Evolutionary conservation across 2,113 vertebrate species (phyloP).

Genomic region (Spilogale gracilis): DNA sequence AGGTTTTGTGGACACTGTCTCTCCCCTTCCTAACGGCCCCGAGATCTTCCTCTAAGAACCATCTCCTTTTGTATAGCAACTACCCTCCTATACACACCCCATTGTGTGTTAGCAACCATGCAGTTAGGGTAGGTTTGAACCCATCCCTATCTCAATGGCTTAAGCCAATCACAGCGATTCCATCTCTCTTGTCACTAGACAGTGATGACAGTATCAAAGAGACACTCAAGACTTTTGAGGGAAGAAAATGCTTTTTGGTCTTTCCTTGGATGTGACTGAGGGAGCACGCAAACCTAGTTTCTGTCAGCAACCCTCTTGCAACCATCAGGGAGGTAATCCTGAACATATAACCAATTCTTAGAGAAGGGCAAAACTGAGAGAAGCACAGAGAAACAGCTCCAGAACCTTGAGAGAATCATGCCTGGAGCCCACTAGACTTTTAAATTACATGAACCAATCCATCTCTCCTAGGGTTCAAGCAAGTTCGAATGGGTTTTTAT

Average conservation of each 20-base stretch:
- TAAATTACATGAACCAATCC: conserved; percentile 8
- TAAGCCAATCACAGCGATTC: conserved; percentile 14
- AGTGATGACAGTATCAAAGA: not conserved
- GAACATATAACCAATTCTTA: not conserved
- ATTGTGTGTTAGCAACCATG: not conserved
- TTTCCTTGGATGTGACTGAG: not conserved
- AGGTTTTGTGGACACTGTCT: not conserved
- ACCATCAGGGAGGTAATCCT: not conserved
- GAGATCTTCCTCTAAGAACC: conserved; percentile 26
- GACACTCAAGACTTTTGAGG: not conserved
- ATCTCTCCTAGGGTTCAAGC: conserved; percentile 20
- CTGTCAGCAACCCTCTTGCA: not conserved
- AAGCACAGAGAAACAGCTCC: not conserved
- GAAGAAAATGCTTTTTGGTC: not conserved
- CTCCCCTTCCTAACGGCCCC: not conserved
- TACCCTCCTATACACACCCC: not conserved
- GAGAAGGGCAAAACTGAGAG: conserved; percentile 26
- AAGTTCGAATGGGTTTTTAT: conserved; percentile 13
- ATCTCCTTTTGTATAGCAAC: not conserved
- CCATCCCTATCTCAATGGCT: not conserved
- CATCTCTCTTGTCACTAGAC: not conserved
- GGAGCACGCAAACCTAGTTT: not conserved
- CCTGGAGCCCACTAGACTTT: not conserved
- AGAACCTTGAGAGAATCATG: not conserved
- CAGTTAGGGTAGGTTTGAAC: not conserved